These are phyloP conservation scores for Invenusta paracnida DNA, from an alignment of 2,888 invertebrate genomes.

Conservation along the genomic window DNA sequence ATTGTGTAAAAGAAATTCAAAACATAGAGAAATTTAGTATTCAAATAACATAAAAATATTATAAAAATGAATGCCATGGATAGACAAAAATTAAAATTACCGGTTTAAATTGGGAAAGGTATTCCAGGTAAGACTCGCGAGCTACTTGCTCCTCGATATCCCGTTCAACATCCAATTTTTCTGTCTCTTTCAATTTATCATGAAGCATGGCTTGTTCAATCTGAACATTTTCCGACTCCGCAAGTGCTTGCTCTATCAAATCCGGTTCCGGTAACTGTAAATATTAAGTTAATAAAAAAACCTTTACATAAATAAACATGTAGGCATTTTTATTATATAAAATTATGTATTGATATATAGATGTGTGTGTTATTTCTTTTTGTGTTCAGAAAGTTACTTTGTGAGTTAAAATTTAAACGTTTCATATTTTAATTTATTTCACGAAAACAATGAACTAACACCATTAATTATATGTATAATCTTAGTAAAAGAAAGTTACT, in stretches of 20 bases:
- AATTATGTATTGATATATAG: too few relatives aligned
- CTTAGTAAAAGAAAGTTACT: too few relatives aligned
- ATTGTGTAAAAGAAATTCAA: too few relatives aligned
- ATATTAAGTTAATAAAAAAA: neutral
- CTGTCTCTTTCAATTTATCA: constrained; percentile 20
- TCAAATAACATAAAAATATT: neutral
- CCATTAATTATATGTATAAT: too few relatives aligned
- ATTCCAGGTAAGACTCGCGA: constrained; percentile 35
- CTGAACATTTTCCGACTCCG: constrained; percentile 36
- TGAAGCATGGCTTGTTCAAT: constrained; percentile 38
- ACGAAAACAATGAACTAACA: too few relatives aligned
- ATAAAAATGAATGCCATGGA: neutral
- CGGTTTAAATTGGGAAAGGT: constrained; percentile 11
- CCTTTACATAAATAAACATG: neutral
- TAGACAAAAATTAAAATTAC: neutral
- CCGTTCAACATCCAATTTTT: constrained; percentile 26
- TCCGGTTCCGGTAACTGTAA: constrained; percentile 37
- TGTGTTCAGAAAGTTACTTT: too few relatives aligned
- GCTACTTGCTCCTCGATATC: constrained; percentile 35
- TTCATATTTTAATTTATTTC: too few relatives aligned
- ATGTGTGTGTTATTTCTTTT: too few relatives aligned
- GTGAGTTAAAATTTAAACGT: too few relatives aligned
- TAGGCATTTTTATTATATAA: too few relatives aligned
- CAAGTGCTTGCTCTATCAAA: constrained; percentile 28
- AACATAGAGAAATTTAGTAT: neutral